Percentiles rank a stretch among this genome's conserved stretches.
Evolutionary conservation across 2,113 vertebrate species (phyloP).

Genomic region (Nanorana parkeri): DNA sequence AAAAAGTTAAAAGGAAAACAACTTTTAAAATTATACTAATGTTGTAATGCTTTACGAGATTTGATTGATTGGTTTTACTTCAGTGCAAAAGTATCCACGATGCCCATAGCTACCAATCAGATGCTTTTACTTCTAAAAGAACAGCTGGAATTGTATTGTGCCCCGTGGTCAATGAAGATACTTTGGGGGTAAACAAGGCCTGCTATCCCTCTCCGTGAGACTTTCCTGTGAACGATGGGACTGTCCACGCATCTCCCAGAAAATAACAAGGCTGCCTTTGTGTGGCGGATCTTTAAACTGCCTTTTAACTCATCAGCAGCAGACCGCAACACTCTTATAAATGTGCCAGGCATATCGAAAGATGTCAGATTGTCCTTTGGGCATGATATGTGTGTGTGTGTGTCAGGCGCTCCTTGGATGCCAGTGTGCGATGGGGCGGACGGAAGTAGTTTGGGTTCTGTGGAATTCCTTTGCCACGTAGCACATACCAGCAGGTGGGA

Average conservation of each 20-base stretch:
- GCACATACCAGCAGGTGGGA: slow-evolving; percentile 48
- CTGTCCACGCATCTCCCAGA: neutral
- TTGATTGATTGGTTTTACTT: too few relatives aligned
- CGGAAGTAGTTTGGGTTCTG: slow-evolving; percentile 23
- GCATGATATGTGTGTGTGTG: slow-evolving; percentile 1
- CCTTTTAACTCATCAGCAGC: neutral
- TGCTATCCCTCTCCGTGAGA: too few relatives aligned
- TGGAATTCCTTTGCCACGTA: neutral
- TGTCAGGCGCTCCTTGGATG: slow-evolving; percentile 1
- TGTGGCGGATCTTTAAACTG: neutral
- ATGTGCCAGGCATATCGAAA: neutral
- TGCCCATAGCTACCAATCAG: too few relatives aligned
- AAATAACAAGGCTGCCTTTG: neutral
- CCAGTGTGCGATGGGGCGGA: neutral
- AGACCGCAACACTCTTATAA: slow-evolving; percentile 1
- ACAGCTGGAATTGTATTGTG: too few relatives aligned
- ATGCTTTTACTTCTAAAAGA: too few relatives aligned
- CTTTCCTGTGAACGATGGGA: too few relatives aligned
- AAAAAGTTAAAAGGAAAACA: too few relatives aligned
- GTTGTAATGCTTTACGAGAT: too few relatives aligned
- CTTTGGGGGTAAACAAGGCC: too few relatives aligned
- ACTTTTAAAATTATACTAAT: too few relatives aligned
- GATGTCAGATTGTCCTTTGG: slow-evolving; percentile 1
- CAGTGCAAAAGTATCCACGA: too few relatives aligned
- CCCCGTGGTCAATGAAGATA: too few relatives aligned